A percentile compares a stretch with the other conserved stretches of the same genome.
Conservation (phyloP, 1,140 invertebrate species). For the Trachelipus rathkii region DNA sequence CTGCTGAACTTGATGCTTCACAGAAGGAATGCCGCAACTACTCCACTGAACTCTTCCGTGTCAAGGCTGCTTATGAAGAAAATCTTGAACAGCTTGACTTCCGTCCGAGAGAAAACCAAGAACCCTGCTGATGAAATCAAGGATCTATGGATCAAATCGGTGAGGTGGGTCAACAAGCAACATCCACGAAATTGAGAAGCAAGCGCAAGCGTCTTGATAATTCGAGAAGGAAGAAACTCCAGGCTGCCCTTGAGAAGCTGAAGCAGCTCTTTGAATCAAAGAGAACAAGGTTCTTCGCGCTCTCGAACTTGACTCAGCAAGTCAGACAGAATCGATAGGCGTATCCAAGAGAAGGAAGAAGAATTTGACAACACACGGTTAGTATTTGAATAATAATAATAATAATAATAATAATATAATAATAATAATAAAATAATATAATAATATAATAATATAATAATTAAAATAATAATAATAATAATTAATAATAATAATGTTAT, state of each 20-base stretch:
- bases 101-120: constrained; percentile 98
- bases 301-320: constrained; percentile 90
- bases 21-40: constrained; percentile 99
- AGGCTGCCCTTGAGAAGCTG: constrained; percentile 98
- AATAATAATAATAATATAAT: too few species aligned
- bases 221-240: constrained; percentile 65
- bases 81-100: constrained; percentile 93
- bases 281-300: constrained; percentile 95
- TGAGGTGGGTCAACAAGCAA: constrained; percentile 95
- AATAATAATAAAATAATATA: too few species aligned
- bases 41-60: constrained; percentile 97
- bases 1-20: constrained; percentile 92
- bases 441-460: too few species aligned
- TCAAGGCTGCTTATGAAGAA: constrained; percentile 97
- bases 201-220: constrained; percentile 93
- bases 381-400: constrained; percentile 20
- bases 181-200: constrained; percentile 97
- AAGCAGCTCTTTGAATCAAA: constrained; percentile 96
- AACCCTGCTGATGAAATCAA: constrained; percentile 98
- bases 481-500: too few species aligned
- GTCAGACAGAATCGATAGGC: constrained; percentile 95
- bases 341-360: constrained; percentile 99
- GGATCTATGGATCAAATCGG: constrained; percentile 95
- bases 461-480: too few species aligned
- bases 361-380: constrained; percentile 96